These are phyloP conservation scores for Chymomyza amoena DNA, from an alignment of 2,888 invertebrate genomes.

Conservation along the genomic window DNA sequence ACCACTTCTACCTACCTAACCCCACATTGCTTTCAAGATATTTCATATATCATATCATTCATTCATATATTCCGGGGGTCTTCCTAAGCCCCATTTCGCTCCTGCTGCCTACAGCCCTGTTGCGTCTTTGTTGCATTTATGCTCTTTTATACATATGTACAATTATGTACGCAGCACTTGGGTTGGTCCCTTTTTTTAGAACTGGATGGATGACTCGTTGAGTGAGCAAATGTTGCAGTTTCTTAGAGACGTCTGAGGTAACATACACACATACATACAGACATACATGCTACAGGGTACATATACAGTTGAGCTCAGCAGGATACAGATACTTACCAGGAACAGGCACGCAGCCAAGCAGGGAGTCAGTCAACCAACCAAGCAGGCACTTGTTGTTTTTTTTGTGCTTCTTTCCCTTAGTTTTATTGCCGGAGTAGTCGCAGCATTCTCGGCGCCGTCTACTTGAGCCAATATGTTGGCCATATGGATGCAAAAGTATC, in stretches of 20 bases:
- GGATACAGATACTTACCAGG: slow-evolving; percentile 32
- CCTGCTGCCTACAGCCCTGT: no score
- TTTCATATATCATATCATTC: no score
- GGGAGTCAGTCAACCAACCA: background rate
- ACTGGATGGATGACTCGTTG: slow-evolving; percentile 41
- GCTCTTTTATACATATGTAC: background rate
- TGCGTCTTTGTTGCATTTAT: slow-evolving; percentile 57
- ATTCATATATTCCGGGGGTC: no score
- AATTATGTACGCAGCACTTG: background rate
- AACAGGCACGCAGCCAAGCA: slow-evolving; percentile 30
- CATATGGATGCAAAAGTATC: slow-evolving; percentile 59
- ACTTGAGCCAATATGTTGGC: slow-evolving; percentile 61
- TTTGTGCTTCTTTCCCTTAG: slow-evolving; percentile 36
- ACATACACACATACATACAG: slow-evolving; percentile 12
- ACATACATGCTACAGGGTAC: background rate
- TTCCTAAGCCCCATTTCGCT: no score
- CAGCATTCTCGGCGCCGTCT: slow-evolving; percentile 49
- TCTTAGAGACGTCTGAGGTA: slow-evolving; percentile 6
- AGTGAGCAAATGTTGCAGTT: slow-evolving; percentile 49
- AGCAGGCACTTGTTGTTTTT: slow-evolving; percentile 50
- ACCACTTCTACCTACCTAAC: no score
- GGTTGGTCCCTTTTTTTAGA: slow-evolving; percentile 50
- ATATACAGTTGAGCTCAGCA: slow-evolving; percentile 46
- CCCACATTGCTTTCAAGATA: no score
- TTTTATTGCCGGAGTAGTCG: slow-evolving; percentile 38